Conservation (phyloP, 2,797 vertebrate species). For the Phoeniculus purpureus region DNA sequence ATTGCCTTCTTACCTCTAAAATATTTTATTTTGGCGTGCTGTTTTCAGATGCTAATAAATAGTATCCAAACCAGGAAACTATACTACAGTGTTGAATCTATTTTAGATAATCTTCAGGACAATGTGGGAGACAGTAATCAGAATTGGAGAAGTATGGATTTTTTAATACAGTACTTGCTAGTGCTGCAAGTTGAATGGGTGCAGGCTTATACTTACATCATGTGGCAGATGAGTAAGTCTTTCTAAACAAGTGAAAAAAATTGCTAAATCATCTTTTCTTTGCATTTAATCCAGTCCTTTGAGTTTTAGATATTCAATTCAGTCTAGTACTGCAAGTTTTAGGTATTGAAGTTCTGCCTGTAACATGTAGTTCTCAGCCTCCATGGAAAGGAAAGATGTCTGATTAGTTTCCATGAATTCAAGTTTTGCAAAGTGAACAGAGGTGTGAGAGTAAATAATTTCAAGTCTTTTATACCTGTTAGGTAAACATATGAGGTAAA, state of each 20-base stretch:
- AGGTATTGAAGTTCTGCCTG: not conserved
- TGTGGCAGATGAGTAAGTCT: not conserved
- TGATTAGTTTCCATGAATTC: not conserved
- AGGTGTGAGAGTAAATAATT: not conserved
- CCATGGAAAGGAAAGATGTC: not conserved
- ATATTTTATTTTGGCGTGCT: not conserved
- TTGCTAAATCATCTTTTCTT: not conserved
- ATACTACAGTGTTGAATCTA: not conserved
- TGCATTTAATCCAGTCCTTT: not conserved
- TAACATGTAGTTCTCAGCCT: not conserved
- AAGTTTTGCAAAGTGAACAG: not conserved
- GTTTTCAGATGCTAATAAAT: constrained; percentile 33
- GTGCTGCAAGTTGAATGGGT: not conserved
- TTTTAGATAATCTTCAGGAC: not conserved
- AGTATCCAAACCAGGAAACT: not conserved
- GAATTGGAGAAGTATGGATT: not conserved
- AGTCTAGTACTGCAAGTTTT: not conserved
- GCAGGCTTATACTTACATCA: not conserved
- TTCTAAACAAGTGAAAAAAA: not conserved
- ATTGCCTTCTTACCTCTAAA: not conserved
- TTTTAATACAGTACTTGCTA: not conserved
- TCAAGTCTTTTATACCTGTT: not conserved
- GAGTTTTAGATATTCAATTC: not conserved
- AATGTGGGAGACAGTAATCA: not conserved
- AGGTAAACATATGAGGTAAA: constrained; percentile 31